Evolutionary conservation across 2,888 invertebrate species (phyloP), one percentile per base, ranked within the genome.

Genomic region (Masnerella sp.): DNA sequence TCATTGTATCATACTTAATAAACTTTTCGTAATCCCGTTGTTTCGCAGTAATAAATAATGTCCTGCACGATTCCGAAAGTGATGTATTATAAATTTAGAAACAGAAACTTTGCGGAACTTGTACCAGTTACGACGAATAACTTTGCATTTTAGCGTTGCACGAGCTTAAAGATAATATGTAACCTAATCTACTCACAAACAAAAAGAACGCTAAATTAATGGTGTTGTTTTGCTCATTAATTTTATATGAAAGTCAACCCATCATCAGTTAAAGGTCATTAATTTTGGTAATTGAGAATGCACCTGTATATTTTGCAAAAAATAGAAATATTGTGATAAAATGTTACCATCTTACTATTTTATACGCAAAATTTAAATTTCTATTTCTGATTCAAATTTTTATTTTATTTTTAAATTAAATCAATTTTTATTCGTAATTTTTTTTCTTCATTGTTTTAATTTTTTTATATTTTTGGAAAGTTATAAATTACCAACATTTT

Each of bases 71-170:
- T 36, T 32, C 17, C 14, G 7, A 36, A 43, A 45, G 34, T 36
- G 36, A 47, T 59, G 28, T 17, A 59, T 59, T 59, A 36, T 59
- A 59, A 45, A 59, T 45, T 45, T 45, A 32, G 25, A 25, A 36
- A 59, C 34, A 34, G 25, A 9, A 58, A 45, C 45, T 59, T 59
- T 47, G 38, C 15, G 14, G 2, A 59, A 59, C 36, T 47, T 47
- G 47, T 2, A 59, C 36, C 25, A 47, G 34, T 36, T 45, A 20
- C 25, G 36, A 22, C 17, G 34, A 30, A 34, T 47, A 47, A 59
- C 47, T 36, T 59, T 45, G 43, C 17, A 22, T 54, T 54, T 59
- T 59, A 32, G 18, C 43, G 42, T 45, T 32, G 22, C 15, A 43
- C 32, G 17, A 43, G 34, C 20, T 58, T 58, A 43, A 58, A 22